These are phyloP conservation scores for Toxostoma redivivum DNA, from an alignment of 2,113 vertebrate species.

Conservation along the genomic window DNA sequence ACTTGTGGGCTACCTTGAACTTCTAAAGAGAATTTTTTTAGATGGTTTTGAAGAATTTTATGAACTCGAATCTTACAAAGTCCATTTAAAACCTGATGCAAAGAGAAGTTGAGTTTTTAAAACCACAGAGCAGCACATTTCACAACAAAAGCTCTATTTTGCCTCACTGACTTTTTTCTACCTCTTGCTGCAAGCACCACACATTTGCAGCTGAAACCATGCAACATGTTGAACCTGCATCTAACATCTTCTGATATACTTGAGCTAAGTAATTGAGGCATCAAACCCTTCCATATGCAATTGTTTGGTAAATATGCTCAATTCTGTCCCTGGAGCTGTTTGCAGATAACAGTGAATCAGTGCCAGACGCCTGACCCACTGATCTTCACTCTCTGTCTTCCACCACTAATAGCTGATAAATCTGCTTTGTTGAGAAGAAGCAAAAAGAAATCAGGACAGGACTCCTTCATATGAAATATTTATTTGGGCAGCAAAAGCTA, in stretches of 20 bases:
- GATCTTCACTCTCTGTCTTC: background rate
- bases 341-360: background rate
- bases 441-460: background rate
- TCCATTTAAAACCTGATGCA: background rate
- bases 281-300: background rate
- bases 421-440: background rate
- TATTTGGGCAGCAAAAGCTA: background rate
- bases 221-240: background rate
- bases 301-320: slow-evolving; percentile 9
- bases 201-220: background rate
- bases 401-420: background rate
- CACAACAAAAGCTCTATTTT: background rate
- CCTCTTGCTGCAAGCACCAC: background rate
- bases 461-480: background rate
- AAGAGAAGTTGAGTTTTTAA: background rate
- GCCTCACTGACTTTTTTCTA: background rate
- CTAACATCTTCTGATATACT: background rate
- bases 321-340: background rate
- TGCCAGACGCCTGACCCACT: background rate
- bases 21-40: background rate
- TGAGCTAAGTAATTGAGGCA: background rate
- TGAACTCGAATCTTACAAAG: background rate
- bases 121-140: background rate
- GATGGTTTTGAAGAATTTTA: background rate
- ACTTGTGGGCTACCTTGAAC: background rate